Evolutionary conservation across 2,888 invertebrate species (phyloP).

Genomic region (Keiferia lycopersicella): DNA sequence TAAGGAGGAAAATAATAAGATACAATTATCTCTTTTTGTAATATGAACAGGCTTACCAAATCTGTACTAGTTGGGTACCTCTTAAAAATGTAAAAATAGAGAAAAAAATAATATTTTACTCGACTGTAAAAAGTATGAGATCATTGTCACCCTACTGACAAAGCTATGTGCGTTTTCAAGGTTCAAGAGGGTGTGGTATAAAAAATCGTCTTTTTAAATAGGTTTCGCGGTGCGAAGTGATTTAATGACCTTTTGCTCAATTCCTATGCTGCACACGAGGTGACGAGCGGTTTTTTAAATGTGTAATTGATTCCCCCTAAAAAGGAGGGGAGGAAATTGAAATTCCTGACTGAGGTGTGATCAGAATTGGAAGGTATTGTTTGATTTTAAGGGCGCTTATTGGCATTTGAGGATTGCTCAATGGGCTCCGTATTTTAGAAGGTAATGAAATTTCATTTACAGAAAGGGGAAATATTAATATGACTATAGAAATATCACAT

Average conservation of each 20-base stretch:
- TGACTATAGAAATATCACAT: too few species aligned
- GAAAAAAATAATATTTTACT: too few species aligned
- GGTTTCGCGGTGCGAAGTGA: conserved; percentile 73
- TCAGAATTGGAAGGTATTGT: conserved; percentile 47
- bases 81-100: too few species aligned
- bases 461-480: too few species aligned
- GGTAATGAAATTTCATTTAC: too few species aligned
- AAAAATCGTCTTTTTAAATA: conserved; percentile 73
- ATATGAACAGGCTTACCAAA: too few species aligned
- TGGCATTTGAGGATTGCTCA: conserved; percentile 35
- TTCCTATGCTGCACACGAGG: conserved; percentile 67
- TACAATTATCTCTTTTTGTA: too few species aligned
- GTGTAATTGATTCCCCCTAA: conserved; percentile 68
- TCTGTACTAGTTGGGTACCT: too few species aligned
- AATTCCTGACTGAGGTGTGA: conserved; percentile 68
- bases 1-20: too few species aligned
- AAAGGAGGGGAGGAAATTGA: conserved; percentile 63
- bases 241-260: conserved; percentile 69
- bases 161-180: conserved; percentile 51
- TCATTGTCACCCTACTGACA: conserved; percentile 37
- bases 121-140: too few species aligned
- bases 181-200: conserved; percentile 53
- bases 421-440: neutral
- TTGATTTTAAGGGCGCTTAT: conserved; percentile 23
- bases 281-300: conserved; percentile 70